These are phyloP conservation scores for Apostichopus californicus DNA, from an alignment of 35 echinoderm and acorn worm species.

Conservation along the genomic window DNA sequence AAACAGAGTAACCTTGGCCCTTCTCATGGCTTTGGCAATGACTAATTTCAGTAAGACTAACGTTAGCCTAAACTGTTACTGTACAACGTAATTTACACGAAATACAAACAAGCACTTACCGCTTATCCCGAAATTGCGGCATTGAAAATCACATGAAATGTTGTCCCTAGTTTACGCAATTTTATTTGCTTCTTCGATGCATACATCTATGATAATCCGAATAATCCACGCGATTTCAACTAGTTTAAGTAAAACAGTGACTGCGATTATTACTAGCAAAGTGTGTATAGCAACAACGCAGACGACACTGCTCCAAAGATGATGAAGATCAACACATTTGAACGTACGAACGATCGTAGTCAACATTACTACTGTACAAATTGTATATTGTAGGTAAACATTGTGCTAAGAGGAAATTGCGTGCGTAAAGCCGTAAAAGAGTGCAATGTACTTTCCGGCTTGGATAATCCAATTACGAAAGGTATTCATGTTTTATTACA, in stretches of 20 bases:
- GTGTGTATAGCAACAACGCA: background rate
- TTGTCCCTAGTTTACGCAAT: background rate
- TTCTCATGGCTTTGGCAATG: no score
- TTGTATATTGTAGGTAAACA: background rate
- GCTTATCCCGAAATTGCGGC: conserved; percentile 39
- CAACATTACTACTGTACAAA: background rate
- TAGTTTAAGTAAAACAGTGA: background rate
- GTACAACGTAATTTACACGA: no score
- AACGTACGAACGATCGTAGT: background rate
- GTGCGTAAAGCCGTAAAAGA: background rate
- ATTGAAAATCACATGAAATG: conserved; percentile 43
- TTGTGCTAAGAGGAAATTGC: background rate
- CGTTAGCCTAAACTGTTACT: no score
- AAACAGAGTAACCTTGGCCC: no score
- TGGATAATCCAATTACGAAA: no score
- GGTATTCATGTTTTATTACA: no score
- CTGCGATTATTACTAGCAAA: background rate
- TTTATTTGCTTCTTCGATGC: background rate
- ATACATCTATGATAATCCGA: background rate
- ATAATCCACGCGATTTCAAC: background rate
- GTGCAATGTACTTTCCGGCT: conserved; percentile 6
- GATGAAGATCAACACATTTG: background rate
- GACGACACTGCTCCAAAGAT: background rate
- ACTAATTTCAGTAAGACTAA: no score
- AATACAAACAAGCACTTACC: background rate